Percentiles rank a stretch among this genome's conserved stretches.
Evolutionary conservation across 2,888 invertebrate species (phyloP).

Genomic region (Folsomia manolachei): DNA sequence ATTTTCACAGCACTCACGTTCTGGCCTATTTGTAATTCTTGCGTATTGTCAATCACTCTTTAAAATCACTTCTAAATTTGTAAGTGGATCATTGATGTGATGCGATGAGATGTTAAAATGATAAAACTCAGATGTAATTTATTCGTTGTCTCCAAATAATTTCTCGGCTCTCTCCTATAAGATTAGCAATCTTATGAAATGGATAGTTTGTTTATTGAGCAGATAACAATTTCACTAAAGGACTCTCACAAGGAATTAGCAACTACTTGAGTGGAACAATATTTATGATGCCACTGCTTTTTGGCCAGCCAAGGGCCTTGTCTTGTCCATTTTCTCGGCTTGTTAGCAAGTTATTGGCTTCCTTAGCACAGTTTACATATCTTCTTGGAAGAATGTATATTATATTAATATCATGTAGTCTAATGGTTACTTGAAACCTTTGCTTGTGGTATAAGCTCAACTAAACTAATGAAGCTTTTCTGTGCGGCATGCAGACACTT

Average conservation of each 20-base stretch:
- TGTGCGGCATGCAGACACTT: no score
- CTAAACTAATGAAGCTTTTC: no score
- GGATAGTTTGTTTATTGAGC: background rate
- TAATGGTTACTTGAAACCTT: no score
- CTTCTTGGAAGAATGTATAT: no score
- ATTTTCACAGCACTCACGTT: background rate
- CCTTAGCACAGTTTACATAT: no score
- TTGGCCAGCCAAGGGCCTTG: no score
- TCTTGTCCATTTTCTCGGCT: background rate
- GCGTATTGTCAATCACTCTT: background rate
- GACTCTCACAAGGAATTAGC: background rate
- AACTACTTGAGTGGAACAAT: background rate
- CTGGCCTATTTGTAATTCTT: background rate
- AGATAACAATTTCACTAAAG: background rate
- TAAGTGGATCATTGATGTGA: background rate
- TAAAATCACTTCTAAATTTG: background rate
- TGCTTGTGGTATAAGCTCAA: no score
- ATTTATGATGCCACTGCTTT: no score
- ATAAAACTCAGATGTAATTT: background rate
- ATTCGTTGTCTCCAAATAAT: background rate
- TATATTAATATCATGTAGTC: no score
- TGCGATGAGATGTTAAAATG: background rate
- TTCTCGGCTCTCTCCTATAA: no score
- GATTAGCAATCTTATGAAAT: background rate
- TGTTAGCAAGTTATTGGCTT: no score